Conservation (phyloP, 2,113 vertebrate genomes). For the Paratilapia polleni region DNA sequence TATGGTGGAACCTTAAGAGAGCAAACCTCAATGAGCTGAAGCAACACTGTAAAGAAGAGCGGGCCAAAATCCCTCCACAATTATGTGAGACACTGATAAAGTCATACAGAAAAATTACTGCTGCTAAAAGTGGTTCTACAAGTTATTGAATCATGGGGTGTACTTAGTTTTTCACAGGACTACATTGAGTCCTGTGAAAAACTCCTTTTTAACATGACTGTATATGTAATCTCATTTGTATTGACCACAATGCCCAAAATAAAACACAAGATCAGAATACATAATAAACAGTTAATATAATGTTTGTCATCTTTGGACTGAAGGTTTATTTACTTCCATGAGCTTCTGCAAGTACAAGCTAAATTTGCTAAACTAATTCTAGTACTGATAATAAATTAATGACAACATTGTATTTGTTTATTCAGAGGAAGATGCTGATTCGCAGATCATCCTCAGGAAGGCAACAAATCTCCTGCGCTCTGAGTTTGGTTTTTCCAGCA, state of each 20-base stretch:
- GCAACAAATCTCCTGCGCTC: conserved; percentile 79
- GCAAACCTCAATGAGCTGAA: too few species aligned
- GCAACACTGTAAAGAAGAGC: too few species aligned
- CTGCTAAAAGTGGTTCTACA: too few species aligned
- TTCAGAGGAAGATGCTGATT: conserved; percentile 76
- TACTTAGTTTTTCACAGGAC: too few species aligned
- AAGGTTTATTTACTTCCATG: neutral
- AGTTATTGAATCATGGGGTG: too few species aligned
- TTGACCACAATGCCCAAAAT: neutral
- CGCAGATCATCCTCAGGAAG: conserved; percentile 79
- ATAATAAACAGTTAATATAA: neutral
- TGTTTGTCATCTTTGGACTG: neutral
- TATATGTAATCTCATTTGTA: neutral
- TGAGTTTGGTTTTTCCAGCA: conserved; percentile 81
- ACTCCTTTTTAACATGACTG: too few species aligned
- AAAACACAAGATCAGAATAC: neutral
- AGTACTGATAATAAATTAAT: neutral
- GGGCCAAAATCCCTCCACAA: too few species aligned
- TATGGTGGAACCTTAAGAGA: too few species aligned
- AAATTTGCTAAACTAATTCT: neutral
- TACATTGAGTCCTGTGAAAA: too few species aligned
- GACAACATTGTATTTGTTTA: conserved; percentile 14
- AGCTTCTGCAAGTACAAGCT: neutral
- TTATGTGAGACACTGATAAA: too few species aligned
- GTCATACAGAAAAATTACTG: too few species aligned